Base-by-base conservation (phyloP, 2,888 invertebrate species). In the Chloroclysta siterata region DNA sequence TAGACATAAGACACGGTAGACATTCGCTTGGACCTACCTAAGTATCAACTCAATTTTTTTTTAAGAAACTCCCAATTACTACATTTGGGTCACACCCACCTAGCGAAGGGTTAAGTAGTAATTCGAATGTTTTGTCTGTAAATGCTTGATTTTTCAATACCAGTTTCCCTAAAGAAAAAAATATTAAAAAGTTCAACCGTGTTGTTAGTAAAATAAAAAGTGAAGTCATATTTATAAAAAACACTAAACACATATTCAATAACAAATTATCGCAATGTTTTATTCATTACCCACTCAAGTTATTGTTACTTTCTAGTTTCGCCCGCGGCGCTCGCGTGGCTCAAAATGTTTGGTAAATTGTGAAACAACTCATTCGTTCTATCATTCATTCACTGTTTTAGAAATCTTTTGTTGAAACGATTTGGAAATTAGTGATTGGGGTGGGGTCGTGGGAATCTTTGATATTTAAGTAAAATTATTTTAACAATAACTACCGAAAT, bases 301-400 rank as follows among this genome's bases (percentile, higher is more conserved):
- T 83, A 85, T 85, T 89, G 85, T 87, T 82, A 80, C 78, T 74
- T 72, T 72, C 79, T 84, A 80, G 78, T 83, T 81, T 74, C 76
- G 86, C 91, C 87, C 75, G 84, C 77, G 84, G 91, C 87, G 84
- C 78, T 88, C 90, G 85, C 88, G 91, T 90, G 91, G 72, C 84
- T 82, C 79, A 82, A 84, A 87, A 87, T 81, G 83, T 80, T 76
- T 76, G 47, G 55, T 62, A 63, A 61, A 66, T 65, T 65, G 64
- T 53, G 53, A 11, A 58, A 57, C 61, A 61, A 46, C 10, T 17
- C 17, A 17, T 46, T 46, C 44, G 7, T 15, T 44, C 44, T 15
- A 15, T 22, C 15, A 44, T 15, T 46, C 46, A 17, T 46, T 46
- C 46, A 46, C 61, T 67, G 63, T 60, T 54, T 33, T 46, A 53